phyloP scores from a whole-genome alignment of 2,888 invertebrate genomes.

The Odontothrips loti region DNA sequence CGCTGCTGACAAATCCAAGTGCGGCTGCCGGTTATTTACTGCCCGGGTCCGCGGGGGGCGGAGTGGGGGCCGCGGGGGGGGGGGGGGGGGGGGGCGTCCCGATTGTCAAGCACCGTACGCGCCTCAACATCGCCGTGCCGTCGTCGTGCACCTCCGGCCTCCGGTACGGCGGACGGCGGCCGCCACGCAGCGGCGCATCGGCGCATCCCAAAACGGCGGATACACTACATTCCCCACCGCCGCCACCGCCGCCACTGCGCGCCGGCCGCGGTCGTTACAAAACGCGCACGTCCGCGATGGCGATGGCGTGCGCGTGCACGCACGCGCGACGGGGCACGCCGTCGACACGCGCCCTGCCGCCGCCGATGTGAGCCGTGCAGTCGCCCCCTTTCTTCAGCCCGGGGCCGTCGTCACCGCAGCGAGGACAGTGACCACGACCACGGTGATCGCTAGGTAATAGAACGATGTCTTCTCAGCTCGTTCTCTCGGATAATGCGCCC shows the following conservation, averaged over 20 bases:
- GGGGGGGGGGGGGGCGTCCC: background rate
- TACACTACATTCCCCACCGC: conserved; percentile 34
- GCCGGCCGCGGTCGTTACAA: background rate
- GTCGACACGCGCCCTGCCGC: background rate
- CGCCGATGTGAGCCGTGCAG: too few relatives aligned
- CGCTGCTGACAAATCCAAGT: too few relatives aligned
- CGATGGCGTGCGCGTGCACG: background rate
- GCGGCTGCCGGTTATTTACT: too few relatives aligned
- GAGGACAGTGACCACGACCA: too few relatives aligned
- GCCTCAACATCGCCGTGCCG: background rate
- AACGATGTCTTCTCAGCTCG: too few relatives aligned
- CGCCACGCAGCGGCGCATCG: background rate
- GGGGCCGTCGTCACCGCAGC: too few relatives aligned
- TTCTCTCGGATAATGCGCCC: too few relatives aligned
- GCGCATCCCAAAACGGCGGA: conserved; percentile 24
- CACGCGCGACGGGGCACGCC: background rate
- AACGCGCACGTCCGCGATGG: background rate
- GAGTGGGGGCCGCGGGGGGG: too few relatives aligned
- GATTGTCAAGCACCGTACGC: too few relatives aligned
- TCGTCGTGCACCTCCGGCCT: background rate
- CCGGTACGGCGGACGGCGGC: background rate
- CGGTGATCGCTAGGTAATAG: too few relatives aligned
- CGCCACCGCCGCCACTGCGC: conserved; percentile 22
- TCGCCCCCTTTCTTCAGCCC: too few relatives aligned
- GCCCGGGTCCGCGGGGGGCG: too few relatives aligned